Evolutionary conservation across 2,888 invertebrate species (phyloP).

Genomic region (Chloromyia formosa): DNA sequence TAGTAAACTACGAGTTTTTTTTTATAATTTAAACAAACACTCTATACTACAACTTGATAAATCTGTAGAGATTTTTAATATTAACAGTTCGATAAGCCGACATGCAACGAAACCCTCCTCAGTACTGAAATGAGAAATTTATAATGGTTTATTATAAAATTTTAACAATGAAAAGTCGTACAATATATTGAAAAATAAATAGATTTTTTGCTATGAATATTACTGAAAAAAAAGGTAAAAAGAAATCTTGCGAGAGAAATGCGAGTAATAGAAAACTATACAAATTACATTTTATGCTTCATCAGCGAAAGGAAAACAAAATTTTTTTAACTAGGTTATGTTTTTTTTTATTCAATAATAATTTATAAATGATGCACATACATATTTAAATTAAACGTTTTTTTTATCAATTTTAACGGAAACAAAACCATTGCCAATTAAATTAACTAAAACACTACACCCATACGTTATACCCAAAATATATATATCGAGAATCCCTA

Average conservation of each 20-base stretch:
- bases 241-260: too few species aligned
- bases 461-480: constrained; percentile 2
- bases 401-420: neutral
- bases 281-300: neutral
- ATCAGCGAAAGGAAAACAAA: neutral
- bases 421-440: neutral
- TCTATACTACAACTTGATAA: too few species aligned
- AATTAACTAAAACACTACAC: too few species aligned
- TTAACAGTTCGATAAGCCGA: constrained; percentile 16
- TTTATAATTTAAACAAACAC: neutral
- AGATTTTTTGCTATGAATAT: constrained; percentile 25
- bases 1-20: too few species aligned
- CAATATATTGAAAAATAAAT: neutral
- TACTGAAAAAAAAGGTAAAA: neutral
- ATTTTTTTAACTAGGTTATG: constrained; percentile 13
- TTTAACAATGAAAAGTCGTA: neutral
- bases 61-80: neutral
- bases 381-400: too few species aligned
- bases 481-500: constrained; percentile 5
- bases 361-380: too few species aligned
- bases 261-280: neutral
- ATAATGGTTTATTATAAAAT: neutral
- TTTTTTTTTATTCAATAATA: too few species aligned
- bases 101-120: constrained; percentile 46
- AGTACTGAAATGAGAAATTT: constrained; percentile 34